Conservation (phyloP, 2,888 invertebrate species). For the Fissipunctia ypsillon region DNA sequence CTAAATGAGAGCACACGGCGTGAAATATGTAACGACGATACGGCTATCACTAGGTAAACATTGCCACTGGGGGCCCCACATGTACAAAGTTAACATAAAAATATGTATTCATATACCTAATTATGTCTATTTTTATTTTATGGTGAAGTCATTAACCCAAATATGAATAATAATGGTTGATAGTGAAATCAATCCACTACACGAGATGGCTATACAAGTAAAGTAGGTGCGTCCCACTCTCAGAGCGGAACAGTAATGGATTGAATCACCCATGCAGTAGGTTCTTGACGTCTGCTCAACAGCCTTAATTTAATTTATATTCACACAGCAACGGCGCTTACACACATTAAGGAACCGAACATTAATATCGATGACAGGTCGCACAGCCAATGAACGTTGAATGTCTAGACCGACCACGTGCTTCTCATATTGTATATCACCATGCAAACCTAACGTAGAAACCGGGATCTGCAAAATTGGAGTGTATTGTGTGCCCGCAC, state of each 20-base stretch:
- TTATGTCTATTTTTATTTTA: conserved; percentile 53
- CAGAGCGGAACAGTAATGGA: conserved; percentile 65
- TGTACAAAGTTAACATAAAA: conserved; percentile 51
- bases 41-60: conserved; percentile 70
- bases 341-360: conserved; percentile 76
- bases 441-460: not conserved
- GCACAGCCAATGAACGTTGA: conserved; percentile 67
- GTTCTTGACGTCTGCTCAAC: conserved; percentile 72
- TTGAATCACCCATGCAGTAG: conserved; percentile 63
- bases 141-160: conserved; percentile 50
- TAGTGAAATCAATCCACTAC: conserved; percentile 52
- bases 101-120: conserved; percentile 54
- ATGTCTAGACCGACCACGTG: conserved; percentile 39
- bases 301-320: conserved; percentile 82
- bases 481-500: conserved; percentile 43
- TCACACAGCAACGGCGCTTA: conserved; percentile 74
- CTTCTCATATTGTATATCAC: conserved; percentile 18
- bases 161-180: conserved; percentile 43
- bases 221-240: conserved; percentile 58
- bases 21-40: conserved; percentile 61
- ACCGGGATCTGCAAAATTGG: conserved; percentile 44
- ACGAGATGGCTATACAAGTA: conserved; percentile 44
- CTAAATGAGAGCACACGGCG: conserved; percentile 68
- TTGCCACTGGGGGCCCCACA: conserved; percentile 54
- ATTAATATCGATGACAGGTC: conserved; percentile 77